Conservation (phyloP, 2,113 vertebrate genomes). For the Phrynosoma blainvillii region DNA sequence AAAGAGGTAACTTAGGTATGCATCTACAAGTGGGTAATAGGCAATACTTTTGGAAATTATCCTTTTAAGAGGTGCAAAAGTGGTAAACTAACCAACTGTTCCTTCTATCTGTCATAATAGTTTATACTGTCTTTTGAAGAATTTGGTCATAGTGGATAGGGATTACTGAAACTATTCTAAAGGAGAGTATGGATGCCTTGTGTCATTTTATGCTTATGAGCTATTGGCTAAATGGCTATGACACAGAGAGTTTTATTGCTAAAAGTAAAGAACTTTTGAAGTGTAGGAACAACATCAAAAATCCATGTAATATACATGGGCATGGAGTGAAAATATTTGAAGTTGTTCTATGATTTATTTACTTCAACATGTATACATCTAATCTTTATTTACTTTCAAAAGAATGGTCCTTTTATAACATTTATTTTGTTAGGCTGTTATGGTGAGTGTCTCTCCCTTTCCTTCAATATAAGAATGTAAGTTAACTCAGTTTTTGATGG, state of each 20-base stretch:
- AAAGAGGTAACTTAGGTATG: not conserved
- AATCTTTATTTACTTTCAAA: not conserved
- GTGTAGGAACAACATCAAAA: not conserved
- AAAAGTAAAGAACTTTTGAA: not conserved
- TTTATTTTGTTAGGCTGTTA: slow-evolving; percentile 43
- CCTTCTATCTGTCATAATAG: too few relatives aligned
- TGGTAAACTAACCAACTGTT: not conserved
- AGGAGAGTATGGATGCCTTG: not conserved
- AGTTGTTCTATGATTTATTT: not conserved
- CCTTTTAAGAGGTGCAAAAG: not conserved
- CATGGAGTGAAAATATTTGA: not conserved
- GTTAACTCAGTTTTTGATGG: slow-evolving; percentile 41
- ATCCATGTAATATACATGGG: not conserved
- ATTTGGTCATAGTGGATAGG: too few relatives aligned
- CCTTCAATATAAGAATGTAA: slow-evolving; percentile 1
- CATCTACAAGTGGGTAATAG: not conserved
- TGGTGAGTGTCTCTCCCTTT: not conserved
- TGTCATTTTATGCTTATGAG: not conserved
- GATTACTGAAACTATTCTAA: not conserved
- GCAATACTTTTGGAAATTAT: not conserved
- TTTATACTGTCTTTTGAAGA: not conserved
- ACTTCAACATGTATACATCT: slow-evolving; percentile 27
- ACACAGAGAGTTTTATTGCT: not conserved
- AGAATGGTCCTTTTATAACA: slow-evolving; percentile 33
- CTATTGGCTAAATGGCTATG: not conserved